Evolutionary conservation across 2,113 vertebrate species (phyloP), one percentile per base, ranked within the genome.

Genomic region (Marcusenius ussheri): DNA sequence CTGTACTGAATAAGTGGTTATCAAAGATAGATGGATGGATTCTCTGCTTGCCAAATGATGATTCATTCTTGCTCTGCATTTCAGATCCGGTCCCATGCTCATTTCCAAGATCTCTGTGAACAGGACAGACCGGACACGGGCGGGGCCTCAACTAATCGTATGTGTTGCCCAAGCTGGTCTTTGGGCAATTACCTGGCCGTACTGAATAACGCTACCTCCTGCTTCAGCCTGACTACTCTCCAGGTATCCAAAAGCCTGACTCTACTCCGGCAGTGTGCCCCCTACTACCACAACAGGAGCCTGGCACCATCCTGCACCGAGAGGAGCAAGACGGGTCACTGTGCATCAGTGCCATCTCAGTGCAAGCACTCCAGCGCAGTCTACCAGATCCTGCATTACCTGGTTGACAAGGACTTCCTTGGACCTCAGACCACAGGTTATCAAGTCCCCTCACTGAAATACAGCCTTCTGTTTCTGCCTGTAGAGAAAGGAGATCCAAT

Each of bases 121-220:
- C 97, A 96, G 19, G 96, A 95, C 0, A 92, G 92, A 88, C 90
- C 50, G 31, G 93, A 93, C 21, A 66, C 90, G 8, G 93, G 92
- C 8, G 92, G 92, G 17, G 93, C 94, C 42, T 90, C 93, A 58
- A 94, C 95, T 0, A 93, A 93, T 24, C 90, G 90, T 3, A 94
- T 97, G 90, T 99, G 98, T 94, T 99, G 98, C 93, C 98, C 98
- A 0, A 99, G 98, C 95, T 99, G 98, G 98, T 99, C 98, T 85
- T 94, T 99, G 92, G 98, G 98, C 93, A 99, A 99, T 95, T 99
- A 97, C 83, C 96, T 99, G 89, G 97, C 98, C 3, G 95, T 97
- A 83, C 96, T 99, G 62, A 97, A 96, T 91, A 99, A 99, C 87
- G 96, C 97, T 66, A 97, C 98, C 11, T 97, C 97, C 0, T 99